Evolutionary conservation across 2,113 vertebrate genomes (phyloP).

Genomic region (Pygoscelis adeliae): DNA sequence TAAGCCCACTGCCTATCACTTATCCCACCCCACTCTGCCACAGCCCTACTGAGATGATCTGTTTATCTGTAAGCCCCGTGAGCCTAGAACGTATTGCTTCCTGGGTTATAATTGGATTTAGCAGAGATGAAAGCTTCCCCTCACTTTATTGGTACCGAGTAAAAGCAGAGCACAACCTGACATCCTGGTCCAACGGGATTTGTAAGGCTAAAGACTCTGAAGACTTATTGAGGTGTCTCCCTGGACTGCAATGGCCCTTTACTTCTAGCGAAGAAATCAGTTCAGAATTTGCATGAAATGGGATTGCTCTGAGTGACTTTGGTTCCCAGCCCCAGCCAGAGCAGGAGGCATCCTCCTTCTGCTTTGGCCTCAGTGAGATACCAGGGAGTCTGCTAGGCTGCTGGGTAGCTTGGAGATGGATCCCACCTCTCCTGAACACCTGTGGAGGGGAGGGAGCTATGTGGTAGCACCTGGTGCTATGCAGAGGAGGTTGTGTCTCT

Average conservation of each 20-base stretch:
- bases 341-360: not conserved
- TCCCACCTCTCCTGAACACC: not conserved
- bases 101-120: not conserved
- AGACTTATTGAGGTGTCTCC: not conserved
- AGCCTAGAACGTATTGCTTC: not conserved
- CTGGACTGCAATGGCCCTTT: not conserved
- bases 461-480: not conserved
- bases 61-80: not conserved
- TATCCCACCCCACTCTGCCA: not conserved
- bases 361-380: not conserved
- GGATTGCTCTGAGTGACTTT: not conserved
- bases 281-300: not conserved
- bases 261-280: not conserved
- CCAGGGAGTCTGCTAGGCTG: not conserved
- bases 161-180: not conserved
- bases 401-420: not conserved
- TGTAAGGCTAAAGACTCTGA: not conserved
- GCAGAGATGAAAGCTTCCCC: not conserved
- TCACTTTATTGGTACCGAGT: accelerated
- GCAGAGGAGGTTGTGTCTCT: not conserved
- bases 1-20: not conserved
- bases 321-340: not conserved
- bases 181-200: not conserved
- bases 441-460: not conserved
- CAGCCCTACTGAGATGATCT: not conserved